phyloP scores from a whole-genome alignment of 2,113 vertebrate genomes.

The Hippocampus guttulatus region DNA sequence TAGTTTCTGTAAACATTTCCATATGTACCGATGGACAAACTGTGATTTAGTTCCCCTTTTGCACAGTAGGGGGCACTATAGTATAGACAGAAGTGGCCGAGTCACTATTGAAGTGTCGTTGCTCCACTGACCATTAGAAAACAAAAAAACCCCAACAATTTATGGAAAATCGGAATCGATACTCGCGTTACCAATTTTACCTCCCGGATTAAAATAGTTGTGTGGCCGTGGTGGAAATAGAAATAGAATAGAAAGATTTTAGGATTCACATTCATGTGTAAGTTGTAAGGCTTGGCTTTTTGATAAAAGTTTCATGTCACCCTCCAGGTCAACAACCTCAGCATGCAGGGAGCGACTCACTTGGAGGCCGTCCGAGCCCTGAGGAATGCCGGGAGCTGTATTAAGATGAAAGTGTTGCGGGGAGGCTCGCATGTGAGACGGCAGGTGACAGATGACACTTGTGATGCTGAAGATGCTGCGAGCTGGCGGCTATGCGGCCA shows the following conservation, averaged over 20 bases:
- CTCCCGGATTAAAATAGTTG: not conserved
- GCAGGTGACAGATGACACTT: not conserved
- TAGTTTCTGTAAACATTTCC: not conserved
- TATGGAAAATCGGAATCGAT: not conserved
- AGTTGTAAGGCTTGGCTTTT: not conserved
- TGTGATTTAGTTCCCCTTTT: conserved; percentile 31
- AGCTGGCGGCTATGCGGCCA: conserved; percentile 22
- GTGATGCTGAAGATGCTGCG: conserved; percentile 6
- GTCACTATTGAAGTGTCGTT: not conserved
- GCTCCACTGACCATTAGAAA: not conserved
- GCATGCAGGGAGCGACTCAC: conserved; percentile 66
- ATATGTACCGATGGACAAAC: not conserved
- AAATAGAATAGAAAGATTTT: conserved; percentile 1
- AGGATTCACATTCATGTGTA: not conserved
- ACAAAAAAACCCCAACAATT: not conserved
- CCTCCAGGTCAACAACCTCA: conserved; percentile 71
- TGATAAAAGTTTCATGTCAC: conserved; percentile 19
- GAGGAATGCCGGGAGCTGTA: conserved; percentile 69
- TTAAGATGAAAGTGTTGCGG: conserved; percentile 69
- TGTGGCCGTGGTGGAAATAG: not conserved
- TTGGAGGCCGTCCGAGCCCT: conserved; percentile 67
- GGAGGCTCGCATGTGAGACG: conserved; percentile 28
- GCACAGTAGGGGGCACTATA: conserved; percentile 52
- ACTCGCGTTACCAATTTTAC: not conserved
- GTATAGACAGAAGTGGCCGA: conserved; percentile 18